Percentiles rank a stretch among this genome's conserved stretches.
Conservation (phyloP, 1,140 invertebrate genomes). For the Neodiprion lecontei region DNA sequence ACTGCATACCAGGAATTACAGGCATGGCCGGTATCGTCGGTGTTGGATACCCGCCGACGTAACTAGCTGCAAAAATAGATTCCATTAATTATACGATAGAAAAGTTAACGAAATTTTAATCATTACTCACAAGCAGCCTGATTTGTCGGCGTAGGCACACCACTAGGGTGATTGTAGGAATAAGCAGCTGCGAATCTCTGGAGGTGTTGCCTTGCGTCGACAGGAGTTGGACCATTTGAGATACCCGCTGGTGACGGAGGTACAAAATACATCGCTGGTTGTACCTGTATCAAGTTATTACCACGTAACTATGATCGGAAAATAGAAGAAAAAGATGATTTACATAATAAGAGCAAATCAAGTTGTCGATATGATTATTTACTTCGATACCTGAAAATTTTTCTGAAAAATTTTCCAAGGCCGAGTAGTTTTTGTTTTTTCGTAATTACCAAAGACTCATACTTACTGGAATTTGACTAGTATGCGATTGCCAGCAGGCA, state of each 20-base stretch:
- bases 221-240: slow-evolving; percentile 47
- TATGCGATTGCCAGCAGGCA: slow-evolving; percentile 54
- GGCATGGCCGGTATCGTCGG: slow-evolving; percentile 49
- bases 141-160: slow-evolving; percentile 49
- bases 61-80: slow-evolving; percentile 45
- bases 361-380: no score
- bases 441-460: no score
- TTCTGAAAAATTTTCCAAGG: background rate
- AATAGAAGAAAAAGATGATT: no score
- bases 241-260: slow-evolving; percentile 50
- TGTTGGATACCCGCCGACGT: slow-evolving; percentile 52
- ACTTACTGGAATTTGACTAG: slow-evolving; percentile 48
- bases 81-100: background rate
- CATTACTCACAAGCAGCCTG: slow-evolving; percentile 46
- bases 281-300: slow-evolving; percentile 38
- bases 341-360: no score
- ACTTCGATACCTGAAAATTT: no score
- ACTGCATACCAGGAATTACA: slow-evolving; percentile 45
- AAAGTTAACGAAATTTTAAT: background rate
- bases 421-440: background rate
- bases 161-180: slow-evolving; percentile 53
- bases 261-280: slow-evolving; percentile 58
- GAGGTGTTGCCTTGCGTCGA: slow-evolving; percentile 46
- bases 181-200: slow-evolving; percentile 54
- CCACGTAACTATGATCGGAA: no score